Percentiles rank a stretch among this genome's conserved stretches.
Conservation (phyloP, 2,888 invertebrate species). For the Drosophila mettleri region DNA sequence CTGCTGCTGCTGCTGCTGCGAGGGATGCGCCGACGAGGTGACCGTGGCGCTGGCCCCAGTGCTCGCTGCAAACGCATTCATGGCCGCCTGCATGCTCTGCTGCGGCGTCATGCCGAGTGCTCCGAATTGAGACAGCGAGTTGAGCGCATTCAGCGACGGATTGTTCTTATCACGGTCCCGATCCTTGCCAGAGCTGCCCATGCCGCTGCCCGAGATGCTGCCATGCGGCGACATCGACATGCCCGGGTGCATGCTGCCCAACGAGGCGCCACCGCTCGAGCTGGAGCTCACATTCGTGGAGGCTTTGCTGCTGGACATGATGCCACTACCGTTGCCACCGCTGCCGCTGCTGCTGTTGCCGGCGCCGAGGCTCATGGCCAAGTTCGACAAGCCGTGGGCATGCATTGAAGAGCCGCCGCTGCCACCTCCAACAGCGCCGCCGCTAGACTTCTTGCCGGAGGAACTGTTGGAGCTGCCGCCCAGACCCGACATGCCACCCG, state of each 20-base stretch:
- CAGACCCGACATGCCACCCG: slow-evolving; percentile 45
- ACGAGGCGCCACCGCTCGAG: slow-evolving; percentile 40
- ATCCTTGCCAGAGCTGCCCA: slow-evolving; percentile 41
- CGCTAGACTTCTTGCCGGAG: slow-evolving; percentile 63
- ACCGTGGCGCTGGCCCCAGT: slow-evolving; percentile 73
- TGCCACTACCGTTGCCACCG: slow-evolving; percentile 31
- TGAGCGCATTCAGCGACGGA: slow-evolving; percentile 84
- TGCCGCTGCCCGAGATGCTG: slow-evolving; percentile 48
- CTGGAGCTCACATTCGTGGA: slow-evolving; percentile 64
- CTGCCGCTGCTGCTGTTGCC: slow-evolving; percentile 33
- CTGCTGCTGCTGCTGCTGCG: slow-evolving; percentile 60
- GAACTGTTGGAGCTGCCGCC: slow-evolving; percentile 60
- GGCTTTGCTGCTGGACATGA: slow-evolving; percentile 64
- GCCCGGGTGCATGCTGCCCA: slow-evolving; percentile 65
- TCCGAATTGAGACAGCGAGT: slow-evolving; percentile 84
- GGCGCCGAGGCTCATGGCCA: slow-evolving; percentile 57
- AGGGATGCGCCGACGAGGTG: slow-evolving; percentile 58
- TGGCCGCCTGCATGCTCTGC: slow-evolving; percentile 85
- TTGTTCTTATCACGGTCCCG: slow-evolving; percentile 82
- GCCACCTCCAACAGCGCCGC: slow-evolving; percentile 24
- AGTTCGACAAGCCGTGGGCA: slow-evolving; percentile 57
- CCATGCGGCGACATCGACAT: slow-evolving; percentile 79
- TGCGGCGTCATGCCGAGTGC: slow-evolving; percentile 84
- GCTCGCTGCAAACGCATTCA: slow-evolving; percentile 85
- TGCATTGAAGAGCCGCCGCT: slow-evolving; percentile 56